Conservation (phyloP, 2,113 vertebrate species). For the Proterorhinus semilunaris region DNA sequence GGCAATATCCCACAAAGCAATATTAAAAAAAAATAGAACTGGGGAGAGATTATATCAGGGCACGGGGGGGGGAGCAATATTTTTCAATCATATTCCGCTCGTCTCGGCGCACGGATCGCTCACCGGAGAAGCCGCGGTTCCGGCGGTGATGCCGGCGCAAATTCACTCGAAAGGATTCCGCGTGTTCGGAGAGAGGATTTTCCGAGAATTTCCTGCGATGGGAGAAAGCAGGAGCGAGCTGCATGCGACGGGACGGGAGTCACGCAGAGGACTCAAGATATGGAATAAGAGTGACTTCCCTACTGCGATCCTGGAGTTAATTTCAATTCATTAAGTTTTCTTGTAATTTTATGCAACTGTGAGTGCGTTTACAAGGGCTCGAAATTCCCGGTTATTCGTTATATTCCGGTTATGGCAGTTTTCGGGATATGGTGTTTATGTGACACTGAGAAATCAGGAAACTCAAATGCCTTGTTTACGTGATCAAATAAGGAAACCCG, state of each 20-base stretch:
- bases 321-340: too few relatives aligned
- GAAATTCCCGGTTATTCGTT: too few relatives aligned
- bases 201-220: neutral
- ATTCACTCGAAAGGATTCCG: neutral
- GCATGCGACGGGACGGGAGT: neutral
- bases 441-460: too few relatives aligned
- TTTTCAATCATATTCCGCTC: conserved; percentile 10
- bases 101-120: neutral
- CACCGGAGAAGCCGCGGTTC: neutral
- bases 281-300: too few relatives aligned
- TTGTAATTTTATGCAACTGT: too few relatives aligned
- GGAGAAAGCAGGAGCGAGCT: neutral
- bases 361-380: too few relatives aligned
- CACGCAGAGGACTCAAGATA: neutral
- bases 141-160: neutral
- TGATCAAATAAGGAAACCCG: too few relatives aligned
- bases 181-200: neutral
- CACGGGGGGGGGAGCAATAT: neutral
- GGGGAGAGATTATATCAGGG: neutral
- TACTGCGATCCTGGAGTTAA: too few relatives aligned
- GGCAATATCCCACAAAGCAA: conserved; percentile 10
- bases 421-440: too few relatives aligned
- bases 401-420: too few relatives aligned
- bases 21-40: neutral
- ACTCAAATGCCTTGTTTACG: too few relatives aligned